Conservation (phyloP, 2,113 vertebrate species). For the Ornithorhynchus anatinus region DNA sequence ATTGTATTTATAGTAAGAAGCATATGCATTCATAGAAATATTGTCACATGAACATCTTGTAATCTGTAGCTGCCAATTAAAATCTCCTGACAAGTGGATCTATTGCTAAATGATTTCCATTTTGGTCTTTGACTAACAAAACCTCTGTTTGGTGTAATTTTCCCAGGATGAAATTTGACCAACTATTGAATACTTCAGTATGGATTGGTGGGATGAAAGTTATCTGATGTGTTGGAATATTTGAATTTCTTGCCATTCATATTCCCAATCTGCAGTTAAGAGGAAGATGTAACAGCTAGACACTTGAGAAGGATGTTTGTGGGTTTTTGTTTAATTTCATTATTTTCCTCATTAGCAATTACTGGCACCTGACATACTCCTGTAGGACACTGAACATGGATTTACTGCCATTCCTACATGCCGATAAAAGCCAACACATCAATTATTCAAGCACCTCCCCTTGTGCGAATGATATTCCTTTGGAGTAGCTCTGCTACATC, state of each 20-base stretch:
- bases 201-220: not conserved
- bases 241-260: constrained; percentile 18
- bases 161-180: no score
- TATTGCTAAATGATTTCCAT: no score
- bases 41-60: no score
- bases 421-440: constrained; percentile 62
- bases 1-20: constrained; percentile 48
- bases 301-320: constrained; percentile 16
- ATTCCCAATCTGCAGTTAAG: not conserved
- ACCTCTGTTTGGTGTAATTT: no score
- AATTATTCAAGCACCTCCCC: constrained; percentile 63
- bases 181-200: no score
- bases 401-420: constrained; percentile 48
- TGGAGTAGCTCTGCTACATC: constrained; percentile 26
- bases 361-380: constrained; percentile 42
- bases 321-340: no score
- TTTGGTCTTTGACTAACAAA: no score
- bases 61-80: no score
- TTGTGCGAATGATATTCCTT: constrained; percentile 49
- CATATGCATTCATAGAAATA: no score
- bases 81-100: no score
- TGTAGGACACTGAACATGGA: constrained; percentile 56
- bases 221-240: constrained; percentile 5
- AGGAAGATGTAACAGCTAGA: not conserved
- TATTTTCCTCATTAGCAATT: constrained; percentile 46